Conservation (phyloP, 1,140 invertebrate genomes). For the Colletes gigas region DNA sequence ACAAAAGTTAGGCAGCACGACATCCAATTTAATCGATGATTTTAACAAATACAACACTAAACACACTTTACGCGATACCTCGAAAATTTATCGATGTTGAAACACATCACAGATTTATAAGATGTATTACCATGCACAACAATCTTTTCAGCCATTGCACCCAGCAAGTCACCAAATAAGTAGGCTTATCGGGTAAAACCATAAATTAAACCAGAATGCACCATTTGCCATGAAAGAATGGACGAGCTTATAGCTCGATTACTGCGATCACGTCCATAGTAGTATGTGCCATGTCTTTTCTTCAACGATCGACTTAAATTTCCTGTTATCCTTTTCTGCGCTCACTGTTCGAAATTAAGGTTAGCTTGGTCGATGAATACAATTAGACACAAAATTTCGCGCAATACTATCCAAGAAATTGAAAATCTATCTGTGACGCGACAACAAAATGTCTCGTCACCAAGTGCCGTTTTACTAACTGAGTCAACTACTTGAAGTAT, state of each 20-base stretch:
- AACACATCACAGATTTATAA: constrained; percentile 10
- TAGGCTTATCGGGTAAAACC: constrained; percentile 27
- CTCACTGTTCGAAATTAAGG: background rate
- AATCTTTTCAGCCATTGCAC: constrained; percentile 46
- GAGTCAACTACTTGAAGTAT: constrained; percentile 38
- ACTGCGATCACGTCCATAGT: constrained; percentile 57
- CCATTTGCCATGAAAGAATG: constrained; percentile 44
- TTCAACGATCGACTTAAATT: constrained; percentile 27
- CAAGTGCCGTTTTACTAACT: constrained; percentile 30
- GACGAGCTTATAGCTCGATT: constrained; percentile 59
- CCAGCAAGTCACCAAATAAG: constrained; percentile 12
- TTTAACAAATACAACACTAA: constrained; percentile 10
- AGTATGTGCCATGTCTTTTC: constrained; percentile 31
- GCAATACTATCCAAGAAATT: constrained; percentile 17
- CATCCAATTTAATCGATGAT: background rate
- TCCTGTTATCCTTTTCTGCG: background rate
- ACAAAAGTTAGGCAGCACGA: background rate
- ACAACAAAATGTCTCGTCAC: constrained; percentile 25
- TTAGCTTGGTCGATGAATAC: background rate
- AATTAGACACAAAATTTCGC: constrained; percentile 38
- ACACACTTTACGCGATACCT: constrained; percentile 28
- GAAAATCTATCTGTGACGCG: constrained; percentile 25
- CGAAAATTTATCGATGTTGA: background rate
- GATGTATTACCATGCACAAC: constrained; percentile 31
- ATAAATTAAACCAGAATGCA: constrained; percentile 41